A percentile compares a stretch with the other conserved stretches of the same genome.
Evolutionary conservation across 2,797 vertebrate species (phyloP).

Genomic region (Helostoma temminkii): DNA sequence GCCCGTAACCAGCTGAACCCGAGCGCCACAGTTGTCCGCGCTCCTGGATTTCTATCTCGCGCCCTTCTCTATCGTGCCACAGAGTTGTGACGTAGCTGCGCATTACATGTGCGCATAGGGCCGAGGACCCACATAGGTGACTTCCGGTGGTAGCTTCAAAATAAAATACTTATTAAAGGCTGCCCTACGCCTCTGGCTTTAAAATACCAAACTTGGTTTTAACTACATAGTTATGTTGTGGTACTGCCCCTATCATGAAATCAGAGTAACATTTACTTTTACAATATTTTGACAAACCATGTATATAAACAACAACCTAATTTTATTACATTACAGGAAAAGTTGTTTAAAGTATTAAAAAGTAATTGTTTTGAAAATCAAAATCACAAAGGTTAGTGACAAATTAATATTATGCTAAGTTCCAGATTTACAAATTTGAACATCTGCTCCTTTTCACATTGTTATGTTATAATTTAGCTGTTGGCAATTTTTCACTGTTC

Average conservation of each 20-base stretch:
- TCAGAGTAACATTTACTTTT: background rate
- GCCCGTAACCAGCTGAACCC: constrained; percentile 40
- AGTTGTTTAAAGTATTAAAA: too few relatives aligned
- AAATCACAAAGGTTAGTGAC: too few relatives aligned
- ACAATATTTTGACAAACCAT: background rate
- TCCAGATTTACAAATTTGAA: background rate
- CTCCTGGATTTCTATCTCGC: constrained; percentile 85
- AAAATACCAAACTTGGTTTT: background rate
- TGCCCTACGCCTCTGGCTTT: background rate
- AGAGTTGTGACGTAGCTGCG: constrained; percentile 70
- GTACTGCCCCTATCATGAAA: too few relatives aligned
- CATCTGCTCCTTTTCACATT: background rate
- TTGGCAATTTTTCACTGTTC: too few relatives aligned
- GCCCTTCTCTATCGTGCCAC: constrained; percentile 69
- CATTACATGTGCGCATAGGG: constrained; percentile 51
- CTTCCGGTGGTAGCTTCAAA: constrained; percentile 17
- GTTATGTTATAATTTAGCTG: background rate
- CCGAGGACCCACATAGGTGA: rapidly evolving
- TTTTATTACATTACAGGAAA: background rate
- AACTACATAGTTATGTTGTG: background rate
- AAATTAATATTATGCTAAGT: too few relatives aligned
- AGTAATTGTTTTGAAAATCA: too few relatives aligned
- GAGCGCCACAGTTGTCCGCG: constrained; percentile 64
- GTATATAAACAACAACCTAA: background rate
- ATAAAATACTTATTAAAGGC: background rate